Conservation (phyloP, 2,113 vertebrate species). For the Otus sunia region DNA sequence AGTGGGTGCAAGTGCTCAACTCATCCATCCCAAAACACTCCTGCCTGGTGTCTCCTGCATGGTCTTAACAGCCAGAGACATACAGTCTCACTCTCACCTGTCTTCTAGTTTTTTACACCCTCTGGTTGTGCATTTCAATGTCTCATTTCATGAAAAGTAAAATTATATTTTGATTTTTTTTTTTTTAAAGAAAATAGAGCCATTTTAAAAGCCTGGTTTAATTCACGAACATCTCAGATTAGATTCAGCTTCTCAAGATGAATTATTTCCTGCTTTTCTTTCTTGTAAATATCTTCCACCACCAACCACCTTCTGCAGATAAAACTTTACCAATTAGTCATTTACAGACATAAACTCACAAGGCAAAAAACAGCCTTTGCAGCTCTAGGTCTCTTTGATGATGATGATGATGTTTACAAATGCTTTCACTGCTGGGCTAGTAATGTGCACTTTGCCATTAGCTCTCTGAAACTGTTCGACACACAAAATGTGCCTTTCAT, state of each 20-base stretch:
- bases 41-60: background rate
- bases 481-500: slow-evolving; percentile 49
- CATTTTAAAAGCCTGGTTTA: background rate
- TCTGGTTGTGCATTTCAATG: background rate
- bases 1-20: background rate
- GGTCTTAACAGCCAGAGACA: background rate
- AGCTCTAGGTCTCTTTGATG: slow-evolving; percentile 64
- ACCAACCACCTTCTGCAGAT: slow-evolving; percentile 71
- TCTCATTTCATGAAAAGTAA: background rate
- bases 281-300: slow-evolving; percentile 70
- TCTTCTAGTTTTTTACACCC: background rate
- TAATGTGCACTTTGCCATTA: slow-evolving; percentile 71
- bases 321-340: slow-evolving; percentile 75
- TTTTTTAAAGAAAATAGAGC: background rate
- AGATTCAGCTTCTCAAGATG: slow-evolving; percentile 57
- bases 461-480: slow-evolving; percentile 43
- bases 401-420: slow-evolving; percentile 68
- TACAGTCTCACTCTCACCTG: background rate
- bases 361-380: slow-evolving; percentile 69
- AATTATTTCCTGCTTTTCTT: slow-evolving; percentile 74
- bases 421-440: slow-evolving; percentile 62
- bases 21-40: background rate
- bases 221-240: background rate
- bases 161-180: background rate
- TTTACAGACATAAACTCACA: slow-evolving; percentile 69